Conservation (phyloP, 2,113 vertebrate genomes). For the Phyllostomus discolor region DNA sequence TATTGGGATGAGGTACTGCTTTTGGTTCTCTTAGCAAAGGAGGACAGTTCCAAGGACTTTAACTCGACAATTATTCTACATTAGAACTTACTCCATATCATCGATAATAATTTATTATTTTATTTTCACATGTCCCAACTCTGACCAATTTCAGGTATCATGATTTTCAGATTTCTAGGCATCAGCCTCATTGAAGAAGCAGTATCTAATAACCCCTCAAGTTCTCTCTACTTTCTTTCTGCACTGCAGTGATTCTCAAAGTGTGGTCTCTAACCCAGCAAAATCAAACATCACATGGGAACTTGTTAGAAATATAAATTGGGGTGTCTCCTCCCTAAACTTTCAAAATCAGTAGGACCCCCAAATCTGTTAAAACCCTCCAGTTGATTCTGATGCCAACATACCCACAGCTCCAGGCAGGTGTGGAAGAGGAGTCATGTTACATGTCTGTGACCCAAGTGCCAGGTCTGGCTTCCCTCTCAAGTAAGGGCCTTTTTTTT, state of each 20-base stretch:
- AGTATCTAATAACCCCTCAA: not conserved
- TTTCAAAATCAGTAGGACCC: not conserved
- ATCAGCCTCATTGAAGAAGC: not conserved
- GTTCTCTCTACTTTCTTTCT: not conserved
- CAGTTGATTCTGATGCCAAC: not conserved
- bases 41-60: not conserved
- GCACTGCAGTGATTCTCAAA: not conserved
- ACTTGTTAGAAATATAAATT: slow-evolving; percentile 3
- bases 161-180: not conserved
- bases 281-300: not conserved
- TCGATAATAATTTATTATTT: not conserved
- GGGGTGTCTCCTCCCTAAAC: not conserved
- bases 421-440: not conserved
- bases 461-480: not conserved
- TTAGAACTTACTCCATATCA: not conserved
- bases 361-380: not conserved
- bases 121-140: not conserved
- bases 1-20: not conserved
- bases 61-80: not conserved
- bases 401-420: not conserved
- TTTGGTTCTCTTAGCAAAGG: not conserved
- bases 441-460: not conserved
- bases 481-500: not conserved
- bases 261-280: not conserved
- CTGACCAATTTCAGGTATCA: not conserved